phyloP scores from a whole-genome alignment of 2,113 vertebrate species.

The Ia io region DNA sequence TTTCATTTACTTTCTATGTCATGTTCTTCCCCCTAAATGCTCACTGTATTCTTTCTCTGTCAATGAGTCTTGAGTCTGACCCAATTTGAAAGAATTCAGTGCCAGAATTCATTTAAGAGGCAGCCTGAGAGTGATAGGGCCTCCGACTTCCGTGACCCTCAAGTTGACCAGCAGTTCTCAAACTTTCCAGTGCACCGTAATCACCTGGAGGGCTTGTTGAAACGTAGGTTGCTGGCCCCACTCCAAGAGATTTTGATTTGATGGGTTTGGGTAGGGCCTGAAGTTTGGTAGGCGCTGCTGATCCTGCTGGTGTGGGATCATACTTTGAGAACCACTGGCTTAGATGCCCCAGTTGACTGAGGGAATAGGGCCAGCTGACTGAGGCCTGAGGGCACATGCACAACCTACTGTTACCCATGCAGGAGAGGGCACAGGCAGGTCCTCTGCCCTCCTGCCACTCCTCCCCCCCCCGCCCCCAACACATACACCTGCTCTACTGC shows the following conservation, averaged over 20 bases:
- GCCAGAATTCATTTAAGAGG: not conserved
- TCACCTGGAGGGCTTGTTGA: not conserved
- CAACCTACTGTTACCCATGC: not conserved
- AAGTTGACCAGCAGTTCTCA: not conserved
- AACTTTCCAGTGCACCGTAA: not conserved
- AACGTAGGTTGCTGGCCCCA: not conserved
- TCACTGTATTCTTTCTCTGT: not conserved
- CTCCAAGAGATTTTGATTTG: not conserved
- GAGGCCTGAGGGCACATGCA: not conserved
- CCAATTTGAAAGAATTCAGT: not conserved
- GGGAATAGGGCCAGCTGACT: not conserved
- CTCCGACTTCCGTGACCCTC: not conserved
- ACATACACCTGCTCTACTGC: not conserved
- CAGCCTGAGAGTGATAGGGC: not conserved
- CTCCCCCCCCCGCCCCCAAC: accelerated
- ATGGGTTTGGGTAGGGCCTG: not conserved
- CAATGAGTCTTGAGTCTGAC: not conserved
- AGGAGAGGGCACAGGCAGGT: not conserved
- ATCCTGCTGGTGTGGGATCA: not conserved
- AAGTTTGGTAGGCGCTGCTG: not conserved
- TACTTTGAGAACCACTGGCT: not conserved
- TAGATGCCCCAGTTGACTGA: not conserved
- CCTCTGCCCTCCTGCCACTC: not conserved
- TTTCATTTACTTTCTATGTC: not conserved
- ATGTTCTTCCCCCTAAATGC: not conserved